Evolutionary conservation across 2,113 vertebrate species (phyloP).

Genomic region (Corydoras maculifer): DNA sequence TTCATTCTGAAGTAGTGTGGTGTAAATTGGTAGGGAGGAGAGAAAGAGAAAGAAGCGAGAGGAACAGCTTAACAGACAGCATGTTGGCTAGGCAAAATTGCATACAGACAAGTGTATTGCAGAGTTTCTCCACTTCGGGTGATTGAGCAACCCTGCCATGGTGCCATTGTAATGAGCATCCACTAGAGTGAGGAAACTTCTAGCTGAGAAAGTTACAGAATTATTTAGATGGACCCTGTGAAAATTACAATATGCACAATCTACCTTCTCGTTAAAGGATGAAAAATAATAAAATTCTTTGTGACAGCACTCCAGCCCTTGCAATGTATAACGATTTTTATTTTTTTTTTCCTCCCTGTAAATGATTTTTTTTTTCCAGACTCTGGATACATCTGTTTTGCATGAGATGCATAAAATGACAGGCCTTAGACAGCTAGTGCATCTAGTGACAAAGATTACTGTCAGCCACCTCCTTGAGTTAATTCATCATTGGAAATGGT

Average conservation of each 20-base stretch:
- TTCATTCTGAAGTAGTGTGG: slow-evolving; percentile 22
- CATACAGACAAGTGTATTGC: slow-evolving; percentile 44
- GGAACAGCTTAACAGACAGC: slow-evolving; percentile 49
- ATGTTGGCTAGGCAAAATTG: slow-evolving; percentile 36
- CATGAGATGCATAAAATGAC: slow-evolving; percentile 95
- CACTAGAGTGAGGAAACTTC: slow-evolving; percentile 61
- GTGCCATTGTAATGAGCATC: slow-evolving; percentile 68
- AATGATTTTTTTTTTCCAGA: slow-evolving; percentile 58
- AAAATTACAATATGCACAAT: slow-evolving; percentile 73
- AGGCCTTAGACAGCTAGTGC: slow-evolving; percentile 81
- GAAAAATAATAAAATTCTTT: slow-evolving; percentile 76
- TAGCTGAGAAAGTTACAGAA: slow-evolving; percentile 67
- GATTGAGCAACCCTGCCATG: slow-evolving; percentile 72
- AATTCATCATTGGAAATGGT: slow-evolving; percentile 94
- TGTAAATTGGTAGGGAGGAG: slow-evolving; percentile 46
- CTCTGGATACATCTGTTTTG: slow-evolving; percentile 94
- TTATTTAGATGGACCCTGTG: slow-evolving; percentile 67
- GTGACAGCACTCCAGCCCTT: slow-evolving; percentile 70
- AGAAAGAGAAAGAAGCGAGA: slow-evolving; percentile 50
- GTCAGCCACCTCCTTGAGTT: slow-evolving; percentile 82
- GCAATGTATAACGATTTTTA: slow-evolving; percentile 69
- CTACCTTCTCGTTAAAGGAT: slow-evolving; percentile 68
- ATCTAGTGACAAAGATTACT: slow-evolving; percentile 91
- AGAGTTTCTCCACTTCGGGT: slow-evolving; percentile 62
- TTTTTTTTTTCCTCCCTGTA: slow-evolving; percentile 54